phyloP scores from a whole-genome alignment of 2,113 vertebrate genomes.

The Leptobrachium leishanense region DNA sequence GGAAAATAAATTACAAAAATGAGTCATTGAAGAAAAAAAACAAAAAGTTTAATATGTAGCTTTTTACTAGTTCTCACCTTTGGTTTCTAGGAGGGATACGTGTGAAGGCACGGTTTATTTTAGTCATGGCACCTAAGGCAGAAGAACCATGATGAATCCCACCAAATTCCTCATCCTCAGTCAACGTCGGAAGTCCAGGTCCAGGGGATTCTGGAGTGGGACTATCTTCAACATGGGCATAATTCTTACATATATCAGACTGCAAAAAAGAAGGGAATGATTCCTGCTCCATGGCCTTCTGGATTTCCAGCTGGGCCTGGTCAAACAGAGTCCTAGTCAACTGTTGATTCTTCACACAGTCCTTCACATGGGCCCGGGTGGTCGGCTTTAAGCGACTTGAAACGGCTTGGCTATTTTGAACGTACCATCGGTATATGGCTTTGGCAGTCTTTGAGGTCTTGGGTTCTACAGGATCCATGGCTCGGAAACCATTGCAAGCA shows the following conservation, averaged over 20 bases:
- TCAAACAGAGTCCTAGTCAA: conserved; percentile 97
- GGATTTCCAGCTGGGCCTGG: conserved; percentile 97
- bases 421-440: conserved; percentile 97
- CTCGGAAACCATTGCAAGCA: conserved; percentile 97
- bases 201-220: conserved; percentile 71
- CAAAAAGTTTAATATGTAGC: background rate
- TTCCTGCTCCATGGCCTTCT: conserved; percentile 93
- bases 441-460: conserved; percentile 96
- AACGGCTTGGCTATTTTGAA: conserved; percentile 91
- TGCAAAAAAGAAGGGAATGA: conserved; percentile 95
- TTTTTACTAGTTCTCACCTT: conserved; percentile 20
- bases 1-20: background rate
- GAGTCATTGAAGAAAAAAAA: background rate
- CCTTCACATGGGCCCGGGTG: conserved; percentile 92
- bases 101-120: conserved; percentile 42
- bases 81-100: conserved; percentile 41
- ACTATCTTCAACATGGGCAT: conserved; percentile 89
- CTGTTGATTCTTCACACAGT: conserved; percentile 92
- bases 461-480: conserved; percentile 95
- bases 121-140: conserved; percentile 23
- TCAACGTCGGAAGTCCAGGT: conserved; percentile 88
- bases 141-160: conserved; percentile 71
- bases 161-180: conserved; percentile 96
- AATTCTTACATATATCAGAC: conserved; percentile 96
- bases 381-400: conserved; percentile 92